A percentile compares a stretch with the other conserved stretches of the same genome.
Conservation (phyloP, 2,797 vertebrate species). For the Acestrorhynchus altus region DNA sequence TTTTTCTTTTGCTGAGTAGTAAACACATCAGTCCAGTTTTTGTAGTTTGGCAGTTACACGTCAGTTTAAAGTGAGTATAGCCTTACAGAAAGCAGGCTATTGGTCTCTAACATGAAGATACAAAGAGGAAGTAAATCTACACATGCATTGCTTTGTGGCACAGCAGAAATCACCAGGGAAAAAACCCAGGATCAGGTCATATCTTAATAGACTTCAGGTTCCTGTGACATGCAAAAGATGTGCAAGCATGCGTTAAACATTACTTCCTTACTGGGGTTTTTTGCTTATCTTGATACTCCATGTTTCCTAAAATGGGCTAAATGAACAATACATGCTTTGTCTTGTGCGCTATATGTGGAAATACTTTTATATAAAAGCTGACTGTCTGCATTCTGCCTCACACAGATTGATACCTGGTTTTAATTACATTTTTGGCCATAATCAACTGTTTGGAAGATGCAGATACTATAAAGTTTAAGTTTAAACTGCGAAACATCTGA, state of each 20-base stretch:
- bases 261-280: not conserved
- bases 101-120: no score
- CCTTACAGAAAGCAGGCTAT: not conserved
- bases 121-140: not conserved
- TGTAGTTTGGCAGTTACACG: no score
- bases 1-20: no score
- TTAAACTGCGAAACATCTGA: no score
- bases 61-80: not conserved
- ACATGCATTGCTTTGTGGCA: not conserved
- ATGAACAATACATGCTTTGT: not conserved
- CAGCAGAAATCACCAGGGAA: slow-evolving; percentile 1
- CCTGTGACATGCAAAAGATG: not conserved
- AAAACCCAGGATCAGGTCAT: not conserved
- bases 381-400: not conserved
- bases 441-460: no score
- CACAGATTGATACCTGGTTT: not conserved
- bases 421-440: no score
- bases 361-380: not conserved
- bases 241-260: not conserved
- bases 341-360: not conserved
- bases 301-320: not conserved
- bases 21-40: no score
- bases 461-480: no score
- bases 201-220: not conserved
- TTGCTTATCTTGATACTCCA: not conserved